Percentiles rank a stretch among this genome's conserved stretches.
These are phyloP conservation scores for Girardinus metallicus DNA, from an alignment of 2,797 vertebrate genomes.

Conservation along the genomic window DNA sequence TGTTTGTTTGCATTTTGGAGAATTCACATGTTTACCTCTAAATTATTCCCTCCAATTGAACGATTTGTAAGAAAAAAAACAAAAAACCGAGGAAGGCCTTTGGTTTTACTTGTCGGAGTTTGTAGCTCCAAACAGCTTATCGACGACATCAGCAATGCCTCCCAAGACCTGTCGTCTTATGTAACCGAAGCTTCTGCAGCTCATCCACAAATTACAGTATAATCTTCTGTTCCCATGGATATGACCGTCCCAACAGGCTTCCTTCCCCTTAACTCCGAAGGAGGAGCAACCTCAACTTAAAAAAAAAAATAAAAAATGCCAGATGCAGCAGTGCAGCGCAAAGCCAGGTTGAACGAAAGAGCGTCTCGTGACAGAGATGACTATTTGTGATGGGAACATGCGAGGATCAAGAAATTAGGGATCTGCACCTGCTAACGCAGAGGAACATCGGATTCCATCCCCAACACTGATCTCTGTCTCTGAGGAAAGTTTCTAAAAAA, in stretches of 20 bases:
- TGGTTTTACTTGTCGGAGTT: slow-evolving; percentile 11
- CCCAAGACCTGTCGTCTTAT: slow-evolving; percentile 65
- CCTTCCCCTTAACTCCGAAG: slow-evolving; percentile 54
- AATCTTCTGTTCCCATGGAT: slow-evolving; percentile 78
- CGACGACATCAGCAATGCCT: slow-evolving; percentile 63
- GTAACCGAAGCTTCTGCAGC: slow-evolving; percentile 61
- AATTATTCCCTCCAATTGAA: background rate
- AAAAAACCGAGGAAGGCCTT: background rate
- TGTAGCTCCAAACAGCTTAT: slow-evolving; percentile 48
- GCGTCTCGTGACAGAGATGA: background rate
- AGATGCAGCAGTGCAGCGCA: slow-evolving; percentile 31
- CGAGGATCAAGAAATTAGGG: slow-evolving; percentile 4
- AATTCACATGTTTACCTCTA: background rate
- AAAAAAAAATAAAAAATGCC: slow-evolving; percentile 42
- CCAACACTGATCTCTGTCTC: slow-evolving; percentile 14
- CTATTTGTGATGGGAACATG: background rate
- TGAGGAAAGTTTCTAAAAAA: background rate
- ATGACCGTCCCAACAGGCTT: slow-evolving; percentile 66
- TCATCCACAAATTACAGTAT: slow-evolving; percentile 64
- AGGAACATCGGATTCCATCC: background rate
- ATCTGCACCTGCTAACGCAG: slow-evolving; percentile 12
- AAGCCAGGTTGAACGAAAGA: slow-evolving; percentile 22
- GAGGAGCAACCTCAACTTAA: slow-evolving; percentile 62
- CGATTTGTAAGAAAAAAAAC: background rate
- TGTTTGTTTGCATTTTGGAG: background rate